Conservation (phyloP, 2,797 vertebrate species). For the Notamacropus eugenii region DNA sequence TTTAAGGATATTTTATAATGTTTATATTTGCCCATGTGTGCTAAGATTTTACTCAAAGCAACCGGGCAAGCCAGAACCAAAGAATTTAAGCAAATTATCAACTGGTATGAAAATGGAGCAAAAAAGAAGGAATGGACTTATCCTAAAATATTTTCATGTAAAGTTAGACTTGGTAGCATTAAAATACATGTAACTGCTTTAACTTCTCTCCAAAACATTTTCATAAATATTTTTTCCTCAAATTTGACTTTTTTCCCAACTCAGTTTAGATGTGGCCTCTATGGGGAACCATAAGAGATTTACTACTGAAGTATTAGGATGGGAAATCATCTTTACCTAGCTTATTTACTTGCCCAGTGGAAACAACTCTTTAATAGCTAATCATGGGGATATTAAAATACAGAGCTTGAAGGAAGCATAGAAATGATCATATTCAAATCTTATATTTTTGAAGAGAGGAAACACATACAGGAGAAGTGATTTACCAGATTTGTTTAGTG, state of each 20-base stretch:
- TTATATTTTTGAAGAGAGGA: not conserved
- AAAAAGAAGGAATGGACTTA: not conserved
- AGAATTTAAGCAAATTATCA: not conserved
- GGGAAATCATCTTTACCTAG: not conserved
- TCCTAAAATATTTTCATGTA: not conserved
- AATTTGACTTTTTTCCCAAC: not conserved
- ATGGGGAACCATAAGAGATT: not conserved
- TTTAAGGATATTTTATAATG: not conserved
- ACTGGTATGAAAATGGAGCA: not conserved
- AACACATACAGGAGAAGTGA: not conserved
- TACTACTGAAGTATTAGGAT: not conserved
- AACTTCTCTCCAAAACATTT: not conserved
- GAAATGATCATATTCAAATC: not conserved
- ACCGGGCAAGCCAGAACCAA: not conserved
- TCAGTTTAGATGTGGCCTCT: not conserved
- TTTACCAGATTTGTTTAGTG: not conserved
- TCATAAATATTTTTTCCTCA: not conserved
- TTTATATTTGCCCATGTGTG: not conserved
- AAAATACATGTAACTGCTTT: not conserved
- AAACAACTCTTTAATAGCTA: not conserved
- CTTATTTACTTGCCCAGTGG: not conserved
- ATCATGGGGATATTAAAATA: not conserved
- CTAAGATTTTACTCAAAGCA: not conserved
- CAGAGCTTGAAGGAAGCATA: not conserved
- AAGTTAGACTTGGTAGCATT: not conserved